A percentile compares a stretch with the other conserved stretches of the same genome.
These are phyloP conservation scores for Pachymerium ferrugineum DNA, from an alignment of 2,888 invertebrate species.

Conservation along the genomic window DNA sequence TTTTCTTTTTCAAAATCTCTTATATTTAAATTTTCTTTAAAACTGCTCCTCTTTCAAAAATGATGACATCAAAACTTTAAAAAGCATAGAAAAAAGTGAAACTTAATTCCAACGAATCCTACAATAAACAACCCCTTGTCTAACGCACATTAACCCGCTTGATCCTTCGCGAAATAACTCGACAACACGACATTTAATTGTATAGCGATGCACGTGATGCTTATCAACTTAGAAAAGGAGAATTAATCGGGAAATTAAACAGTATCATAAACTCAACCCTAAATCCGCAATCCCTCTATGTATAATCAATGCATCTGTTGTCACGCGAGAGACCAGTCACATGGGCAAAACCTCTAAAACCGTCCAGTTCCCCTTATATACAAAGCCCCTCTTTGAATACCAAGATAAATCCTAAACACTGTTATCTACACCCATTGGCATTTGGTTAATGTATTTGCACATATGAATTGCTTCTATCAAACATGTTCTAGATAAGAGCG, in stretches of 20 bases:
- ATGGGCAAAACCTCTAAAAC: not conserved
- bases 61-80: no score
- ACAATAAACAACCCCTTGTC: not conserved
- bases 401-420: slow-evolving; percentile 19
- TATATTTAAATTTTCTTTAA: no score
- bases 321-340: not conserved
- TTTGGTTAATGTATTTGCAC: slow-evolving; percentile 23
- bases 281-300: not conserved
- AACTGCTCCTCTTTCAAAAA: no score
- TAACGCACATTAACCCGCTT: not conserved
- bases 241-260: not conserved
- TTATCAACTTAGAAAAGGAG: not conserved
- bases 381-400: slow-evolving; percentile 27
- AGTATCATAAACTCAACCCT: not conserved
- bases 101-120: not conserved
- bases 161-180: not conserved
- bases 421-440: slow-evolving; percentile 11
- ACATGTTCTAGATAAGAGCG: not conserved
- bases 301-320: slow-evolving; percentile 13
- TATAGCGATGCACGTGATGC: not conserved
- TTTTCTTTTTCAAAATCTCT: no score
- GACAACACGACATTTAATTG: not conserved
- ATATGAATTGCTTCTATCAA: slow-evolving; percentile 20
- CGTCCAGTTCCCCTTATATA: not conserved
- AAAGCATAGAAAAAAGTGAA: not conserved